A percentile compares a stretch with the other conserved stretches of the same genome.
phyloP scores from a whole-genome alignment of 2,113 vertebrate species.

The Silurus glanis region DNA sequence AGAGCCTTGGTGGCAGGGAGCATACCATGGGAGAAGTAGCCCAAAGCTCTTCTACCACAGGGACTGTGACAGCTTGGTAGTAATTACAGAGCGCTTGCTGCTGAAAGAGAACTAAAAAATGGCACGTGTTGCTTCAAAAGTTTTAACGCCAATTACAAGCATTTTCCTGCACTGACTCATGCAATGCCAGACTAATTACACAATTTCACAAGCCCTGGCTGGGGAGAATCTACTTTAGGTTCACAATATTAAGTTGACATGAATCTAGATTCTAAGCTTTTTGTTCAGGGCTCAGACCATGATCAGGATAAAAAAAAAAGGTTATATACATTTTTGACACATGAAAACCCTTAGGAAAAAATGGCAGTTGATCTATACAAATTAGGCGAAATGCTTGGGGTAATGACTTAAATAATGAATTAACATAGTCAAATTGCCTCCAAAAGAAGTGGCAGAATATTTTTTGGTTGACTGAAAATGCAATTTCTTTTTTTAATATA shows the following conservation, averaged over 20 bases:
- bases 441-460: not conserved
- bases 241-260: constrained; percentile 9
- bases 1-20: constrained; percentile 15
- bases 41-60: constrained; percentile 39
- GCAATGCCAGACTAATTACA: constrained; percentile 67
- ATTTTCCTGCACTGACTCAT: constrained; percentile 56
- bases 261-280: constrained; percentile 24
- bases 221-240: constrained; percentile 55
- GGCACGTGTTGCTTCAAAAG: constrained; percentile 29
- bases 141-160: constrained; percentile 60
- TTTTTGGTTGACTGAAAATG: not conserved
- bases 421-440: constrained; percentile 11
- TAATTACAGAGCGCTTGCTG: constrained; percentile 42
- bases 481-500: no score
- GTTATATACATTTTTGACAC: not conserved
- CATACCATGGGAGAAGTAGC: constrained; percentile 22
- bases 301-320: not conserved
- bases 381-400: not conserved
- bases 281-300: not conserved
- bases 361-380: not conserved
- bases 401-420: not conserved
- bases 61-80: constrained; percentile 23
- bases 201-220: constrained; percentile 61
- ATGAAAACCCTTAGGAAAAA: not conserved
- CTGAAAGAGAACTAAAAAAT: constrained; percentile 21